Evolutionary conservation across 1,140 invertebrate species (phyloP).

Genomic region (Liolophura sinensis): DNA sequence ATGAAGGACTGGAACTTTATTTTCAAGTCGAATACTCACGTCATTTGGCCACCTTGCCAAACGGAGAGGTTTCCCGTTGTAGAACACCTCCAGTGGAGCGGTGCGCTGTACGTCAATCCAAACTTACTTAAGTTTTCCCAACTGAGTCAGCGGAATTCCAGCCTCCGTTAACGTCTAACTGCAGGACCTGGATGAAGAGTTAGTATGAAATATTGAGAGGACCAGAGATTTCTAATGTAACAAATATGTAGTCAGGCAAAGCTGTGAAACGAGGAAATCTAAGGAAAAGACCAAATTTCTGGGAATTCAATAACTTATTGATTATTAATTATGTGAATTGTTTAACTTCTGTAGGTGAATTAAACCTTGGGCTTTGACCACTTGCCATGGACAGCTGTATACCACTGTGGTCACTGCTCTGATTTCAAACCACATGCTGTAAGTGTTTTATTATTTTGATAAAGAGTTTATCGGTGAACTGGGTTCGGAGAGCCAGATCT

Average conservation of each 20-base stretch:
- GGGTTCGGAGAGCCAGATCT: too few relatives aligned
- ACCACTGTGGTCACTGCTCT: conserved; percentile 16
- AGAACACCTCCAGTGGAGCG: conserved; percentile 29
- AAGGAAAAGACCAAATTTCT: too few relatives aligned
- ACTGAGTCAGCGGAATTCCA: conserved; percentile 19
- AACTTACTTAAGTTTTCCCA: conserved; percentile 15
- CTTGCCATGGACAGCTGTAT: conserved; percentile 20
- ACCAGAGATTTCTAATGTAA: too few relatives aligned
- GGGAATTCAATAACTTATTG: too few relatives aligned
- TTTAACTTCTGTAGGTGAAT: neutral
- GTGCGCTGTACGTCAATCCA: conserved; percentile 12
- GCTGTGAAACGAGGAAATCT: too few relatives aligned
- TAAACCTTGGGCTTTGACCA: conserved; percentile 17
- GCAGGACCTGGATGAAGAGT: conserved; percentile 8
- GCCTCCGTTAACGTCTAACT: conserved; percentile 20
- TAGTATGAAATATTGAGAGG: neutral
- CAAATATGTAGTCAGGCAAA: too few relatives aligned
- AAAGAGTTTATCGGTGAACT: too few relatives aligned
- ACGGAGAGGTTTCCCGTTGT: conserved; percentile 26
- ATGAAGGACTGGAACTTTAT: too few relatives aligned
- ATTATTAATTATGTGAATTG: too few relatives aligned
- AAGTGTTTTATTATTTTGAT: too few relatives aligned
- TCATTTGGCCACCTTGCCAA: conserved; percentile 31
- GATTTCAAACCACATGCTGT: conserved; percentile 14
- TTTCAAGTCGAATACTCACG: conserved; percentile 13